Base-by-base conservation (phyloP, 2,797 vertebrate species). In the Xiphorhynchus erythropygius region DNA sequence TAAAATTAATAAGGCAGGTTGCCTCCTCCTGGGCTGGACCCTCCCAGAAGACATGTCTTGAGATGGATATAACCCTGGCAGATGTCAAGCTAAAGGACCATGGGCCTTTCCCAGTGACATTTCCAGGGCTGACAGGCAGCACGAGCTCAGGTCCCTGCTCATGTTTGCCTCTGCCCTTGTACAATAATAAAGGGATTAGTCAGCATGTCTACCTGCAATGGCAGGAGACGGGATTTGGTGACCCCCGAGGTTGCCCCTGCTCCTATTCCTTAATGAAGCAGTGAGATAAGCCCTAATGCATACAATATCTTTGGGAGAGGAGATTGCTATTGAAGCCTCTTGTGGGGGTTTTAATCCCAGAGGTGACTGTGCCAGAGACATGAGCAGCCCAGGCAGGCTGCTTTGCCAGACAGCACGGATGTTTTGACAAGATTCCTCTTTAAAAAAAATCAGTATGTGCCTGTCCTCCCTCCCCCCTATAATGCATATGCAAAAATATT, bases 131-230 rank as follows among this genome's bases (percentile, higher is more conserved):
- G 75, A 59, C 37, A 47, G 50, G 57, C 76, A 77, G 57, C 84
- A 67, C 1, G 1, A 78, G 59, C 63, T 56, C 39, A 21, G 18
- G 39, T 65, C 82, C 52, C 65, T 16, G 39, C 28, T 75, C 75
- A 9, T 13, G 42, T 28, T 88, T 2, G 0, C 62, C 77, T 80
- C 84, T 87, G 78, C 81, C 78, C 79, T 44, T 8, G 23, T 7
- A 69, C 83, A 91, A 84, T 85, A 94, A 87, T 78, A 86, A 94
- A 83, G n/a, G 94, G 93, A 94, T 94, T 94, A 94, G 23, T 69
- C 3, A 5, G 39, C 62, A 33, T 2, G 2, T 49, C 79, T 90
- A 93, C 85, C 79, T 94, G 89, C 65, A 46, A 2, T 19, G 69
- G 76, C 42, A 83, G 75, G 56, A 93, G 75, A 67, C 2, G 1